Conservation (phyloP, 2,888 invertebrate species). For the Melanargia galathea region DNA sequence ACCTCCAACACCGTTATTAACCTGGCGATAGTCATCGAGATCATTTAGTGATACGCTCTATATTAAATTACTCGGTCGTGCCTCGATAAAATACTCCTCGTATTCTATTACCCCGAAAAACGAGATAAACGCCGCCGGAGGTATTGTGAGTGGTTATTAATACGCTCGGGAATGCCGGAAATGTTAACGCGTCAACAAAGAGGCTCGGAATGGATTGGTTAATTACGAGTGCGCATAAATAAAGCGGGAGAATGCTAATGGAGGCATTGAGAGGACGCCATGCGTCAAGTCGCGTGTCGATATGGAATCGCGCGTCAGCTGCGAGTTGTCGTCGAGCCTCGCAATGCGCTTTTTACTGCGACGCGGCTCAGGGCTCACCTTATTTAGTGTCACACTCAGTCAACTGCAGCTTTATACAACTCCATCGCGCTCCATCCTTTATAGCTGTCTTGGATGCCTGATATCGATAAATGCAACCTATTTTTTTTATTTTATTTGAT, state of each 20-base stretch:
- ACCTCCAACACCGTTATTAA: constrained; percentile 80
- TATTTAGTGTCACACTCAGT: constrained; percentile 59
- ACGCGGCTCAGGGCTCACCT: constrained; percentile 49
- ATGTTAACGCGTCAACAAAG: constrained; percentile 39
- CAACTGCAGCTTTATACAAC: constrained; percentile 51
- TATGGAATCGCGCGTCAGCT: constrained; percentile 54
- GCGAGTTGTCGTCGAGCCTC: constrained; percentile 54
- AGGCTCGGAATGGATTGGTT: constrained; percentile 46
- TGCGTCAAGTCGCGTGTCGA: constrained; percentile 75
- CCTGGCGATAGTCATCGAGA: constrained; percentile 78
- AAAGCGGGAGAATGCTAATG: constrained; percentile 59
- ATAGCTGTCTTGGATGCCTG: constrained; percentile 11
- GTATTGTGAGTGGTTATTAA: constrained; percentile 55
- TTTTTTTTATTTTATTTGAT: not conserved
- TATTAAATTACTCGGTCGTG: constrained; percentile 83
- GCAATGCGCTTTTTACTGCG: constrained; percentile 54
- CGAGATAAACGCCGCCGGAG: constrained; percentile 72
- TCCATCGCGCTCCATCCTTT: constrained; percentile 48
- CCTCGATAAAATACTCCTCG: constrained; percentile 79
- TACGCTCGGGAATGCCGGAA: constrained; percentile 47
- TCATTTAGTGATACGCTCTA: constrained; percentile 82
- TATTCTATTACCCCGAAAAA: constrained; percentile 82
- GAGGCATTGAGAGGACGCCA: constrained; percentile 60
- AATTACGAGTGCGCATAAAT: constrained; percentile 50
- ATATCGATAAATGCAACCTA: constrained; percentile 24